phyloP scores from a whole-genome alignment of 2,113 vertebrate species.

The Mobula hypostoma region DNA sequence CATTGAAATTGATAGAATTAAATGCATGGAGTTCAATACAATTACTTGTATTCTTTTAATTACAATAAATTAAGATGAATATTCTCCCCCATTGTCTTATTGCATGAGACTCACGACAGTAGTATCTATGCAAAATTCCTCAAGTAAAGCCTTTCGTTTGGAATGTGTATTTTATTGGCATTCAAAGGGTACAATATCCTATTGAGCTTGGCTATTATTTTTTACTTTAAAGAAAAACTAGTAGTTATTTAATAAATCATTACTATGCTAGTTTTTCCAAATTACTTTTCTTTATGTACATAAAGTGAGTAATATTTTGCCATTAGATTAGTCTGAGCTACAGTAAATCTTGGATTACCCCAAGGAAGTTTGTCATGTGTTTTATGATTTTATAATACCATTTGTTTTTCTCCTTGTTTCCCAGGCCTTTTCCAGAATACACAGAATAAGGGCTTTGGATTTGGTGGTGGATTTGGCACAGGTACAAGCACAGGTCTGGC shows the following conservation, averaged over 20 bases:
- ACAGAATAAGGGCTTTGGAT: conserved; percentile 93
- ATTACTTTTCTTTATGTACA: not conserved
- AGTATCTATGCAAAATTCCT: not conserved
- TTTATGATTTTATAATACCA: not conserved
- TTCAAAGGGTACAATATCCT: not conserved
- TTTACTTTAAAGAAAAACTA: not conserved
- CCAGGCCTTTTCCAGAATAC: conserved; percentile 76
- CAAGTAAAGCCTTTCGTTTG: not conserved
- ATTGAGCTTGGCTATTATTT: not conserved
- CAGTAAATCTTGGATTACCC: not conserved
- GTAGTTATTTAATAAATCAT: not conserved
- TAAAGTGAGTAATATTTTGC: not conserved
- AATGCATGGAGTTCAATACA: too few relatives aligned
- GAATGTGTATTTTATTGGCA: not conserved
- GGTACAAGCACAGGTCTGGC: conserved; percentile 69
- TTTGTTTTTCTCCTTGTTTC: conserved; percentile 36
- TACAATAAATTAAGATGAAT: too few relatives aligned
- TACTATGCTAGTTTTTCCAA: too few relatives aligned
- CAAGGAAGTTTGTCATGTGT: not conserved
- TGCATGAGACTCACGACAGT: too few relatives aligned
- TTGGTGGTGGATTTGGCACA: conserved; percentile 75
- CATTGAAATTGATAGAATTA: too few relatives aligned
- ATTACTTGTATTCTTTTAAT: too few relatives aligned
- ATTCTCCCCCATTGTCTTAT: too few relatives aligned
- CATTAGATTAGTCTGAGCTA: conserved; percentile 12